Evolutionary conservation across 2,113 vertebrate species (phyloP).

Genomic region (Macrotis lagotis): DNA sequence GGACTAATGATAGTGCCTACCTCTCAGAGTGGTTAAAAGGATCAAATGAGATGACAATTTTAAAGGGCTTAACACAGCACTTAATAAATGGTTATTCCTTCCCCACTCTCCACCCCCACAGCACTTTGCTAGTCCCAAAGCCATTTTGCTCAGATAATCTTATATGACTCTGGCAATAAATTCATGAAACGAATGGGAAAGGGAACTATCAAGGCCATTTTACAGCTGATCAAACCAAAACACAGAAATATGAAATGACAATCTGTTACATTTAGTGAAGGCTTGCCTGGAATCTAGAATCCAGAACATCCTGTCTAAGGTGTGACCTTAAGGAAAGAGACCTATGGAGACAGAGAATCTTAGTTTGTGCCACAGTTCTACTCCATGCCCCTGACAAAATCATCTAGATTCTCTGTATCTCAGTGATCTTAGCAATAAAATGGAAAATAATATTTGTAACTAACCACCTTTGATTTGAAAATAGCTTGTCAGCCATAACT

Average conservation of each 20-base stretch:
- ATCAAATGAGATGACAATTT: not conserved
- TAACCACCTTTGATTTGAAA: not conserved
- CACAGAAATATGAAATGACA: not conserved
- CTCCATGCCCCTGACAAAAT: not conserved
- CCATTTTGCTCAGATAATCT: not conserved
- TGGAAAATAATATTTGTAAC: not conserved
- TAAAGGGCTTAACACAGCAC: not conserved
- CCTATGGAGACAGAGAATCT: not conserved
- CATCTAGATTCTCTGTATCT: not conserved
- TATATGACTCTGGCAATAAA: no score
- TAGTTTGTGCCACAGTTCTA: not conserved
- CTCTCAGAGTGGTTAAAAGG: not conserved
- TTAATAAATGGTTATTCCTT: no score
- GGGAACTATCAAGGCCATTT: not conserved
- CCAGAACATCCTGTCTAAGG: not conserved
- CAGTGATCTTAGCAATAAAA: not conserved
- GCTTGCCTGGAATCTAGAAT: not conserved
- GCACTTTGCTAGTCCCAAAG: not conserved
- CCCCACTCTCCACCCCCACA: no score
- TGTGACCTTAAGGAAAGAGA: not conserved
- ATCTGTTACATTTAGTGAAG: not conserved
- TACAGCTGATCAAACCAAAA: not conserved
- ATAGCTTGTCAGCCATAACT: not conserved
- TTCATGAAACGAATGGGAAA: no score
- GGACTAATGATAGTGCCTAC: not conserved